Conservation (phyloP, 2,113 vertebrate species). For the Leptocoma aspasia region DNA sequence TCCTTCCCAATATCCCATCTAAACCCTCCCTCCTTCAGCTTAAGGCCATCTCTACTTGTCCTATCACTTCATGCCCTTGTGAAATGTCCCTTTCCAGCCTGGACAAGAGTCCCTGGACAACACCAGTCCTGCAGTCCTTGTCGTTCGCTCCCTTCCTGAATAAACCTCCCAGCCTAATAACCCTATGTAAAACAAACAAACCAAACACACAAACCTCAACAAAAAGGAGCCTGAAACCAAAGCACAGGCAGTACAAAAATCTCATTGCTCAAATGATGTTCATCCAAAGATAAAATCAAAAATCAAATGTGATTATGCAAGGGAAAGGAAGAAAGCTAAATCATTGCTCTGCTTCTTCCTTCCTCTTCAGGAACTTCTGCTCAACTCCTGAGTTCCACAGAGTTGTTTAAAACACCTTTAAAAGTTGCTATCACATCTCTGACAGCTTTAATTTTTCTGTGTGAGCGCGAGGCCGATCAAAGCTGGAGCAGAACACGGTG, state of each 20-base stretch:
- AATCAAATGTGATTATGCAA: not conserved
- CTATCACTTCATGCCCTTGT: not conserved
- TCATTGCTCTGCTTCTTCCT: not conserved
- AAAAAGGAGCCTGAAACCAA: not conserved
- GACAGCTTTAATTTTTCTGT: not conserved
- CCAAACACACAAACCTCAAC: not conserved
- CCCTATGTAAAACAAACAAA: not conserved
- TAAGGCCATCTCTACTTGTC: not conserved
- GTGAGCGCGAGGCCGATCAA: not conserved
- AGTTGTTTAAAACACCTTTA: not conserved
- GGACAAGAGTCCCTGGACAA: not conserved
- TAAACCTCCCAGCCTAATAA: not conserved
- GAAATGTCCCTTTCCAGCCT: not conserved
- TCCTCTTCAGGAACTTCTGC: not conserved
- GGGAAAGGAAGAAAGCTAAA: not conserved
- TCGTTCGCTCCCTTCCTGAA: not conserved
- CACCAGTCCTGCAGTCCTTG: not conserved
- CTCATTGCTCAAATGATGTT: not conserved
- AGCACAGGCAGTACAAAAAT: not conserved
- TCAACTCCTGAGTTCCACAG: not conserved
- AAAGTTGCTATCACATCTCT: not conserved
- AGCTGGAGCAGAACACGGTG: not conserved
- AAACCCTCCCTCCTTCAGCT: not conserved
- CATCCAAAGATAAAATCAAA: not conserved
- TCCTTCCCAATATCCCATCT: not conserved